A percentile compares a stretch with the other conserved stretches of the same genome.
Conservation (phyloP, 1,140 invertebrate species). For the Apis florea region DNA sequence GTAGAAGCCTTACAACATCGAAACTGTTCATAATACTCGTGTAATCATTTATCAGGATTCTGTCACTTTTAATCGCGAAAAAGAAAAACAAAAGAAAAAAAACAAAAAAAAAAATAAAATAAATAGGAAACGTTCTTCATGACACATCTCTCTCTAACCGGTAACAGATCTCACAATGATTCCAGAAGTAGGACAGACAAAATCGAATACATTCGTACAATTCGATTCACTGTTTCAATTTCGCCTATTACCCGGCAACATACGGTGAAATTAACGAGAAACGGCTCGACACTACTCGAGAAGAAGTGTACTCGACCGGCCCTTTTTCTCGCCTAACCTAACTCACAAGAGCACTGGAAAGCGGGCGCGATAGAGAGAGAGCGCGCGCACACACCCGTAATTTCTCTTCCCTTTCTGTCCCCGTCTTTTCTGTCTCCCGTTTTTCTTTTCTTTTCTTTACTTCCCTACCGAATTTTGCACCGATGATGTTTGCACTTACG, state of each 20-base stretch:
- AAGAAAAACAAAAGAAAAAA: background rate
- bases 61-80: background rate
- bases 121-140: too few relatives aligned
- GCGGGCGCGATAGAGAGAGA: rapidly evolving
- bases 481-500: conserved; percentile 71
- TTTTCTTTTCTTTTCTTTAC: too few relatives aligned
- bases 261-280: too few relatives aligned
- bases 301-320: background rate
- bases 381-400: background rate
- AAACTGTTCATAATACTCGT: background rate
- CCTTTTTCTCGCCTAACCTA: conserved; percentile 6
- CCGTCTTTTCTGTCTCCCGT: too few relatives aligned
- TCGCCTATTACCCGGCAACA: background rate
- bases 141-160: background rate
- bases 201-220: background rate
- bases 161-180: background rate
- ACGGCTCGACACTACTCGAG: background rate
- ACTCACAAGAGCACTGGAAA: conserved; percentile 12
- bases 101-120: too few relatives aligned
- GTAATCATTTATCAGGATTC: background rate
- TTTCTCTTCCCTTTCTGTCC: too few relatives aligned
- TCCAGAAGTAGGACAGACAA: background rate
- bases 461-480: background rate
- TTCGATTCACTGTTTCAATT: background rate
- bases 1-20: background rate